Evolutionary conservation across 1,140 invertebrate genomes (phyloP), one percentile per base, ranked within the genome.

Genomic region (Anastrepha obliqua): DNA sequence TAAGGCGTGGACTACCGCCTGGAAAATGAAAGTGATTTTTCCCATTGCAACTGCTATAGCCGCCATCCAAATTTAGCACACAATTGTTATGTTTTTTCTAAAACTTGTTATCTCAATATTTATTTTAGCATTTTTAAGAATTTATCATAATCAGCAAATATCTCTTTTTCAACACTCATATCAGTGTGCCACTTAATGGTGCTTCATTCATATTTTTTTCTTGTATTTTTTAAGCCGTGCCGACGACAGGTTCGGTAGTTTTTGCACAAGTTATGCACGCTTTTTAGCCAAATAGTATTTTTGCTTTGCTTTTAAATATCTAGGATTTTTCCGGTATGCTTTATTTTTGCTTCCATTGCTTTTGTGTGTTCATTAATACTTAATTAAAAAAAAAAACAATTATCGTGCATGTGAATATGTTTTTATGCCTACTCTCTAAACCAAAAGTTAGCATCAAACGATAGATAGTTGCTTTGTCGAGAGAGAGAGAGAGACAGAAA

Each of bases 31-130:
- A 29, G 29, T 29, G 29, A 1, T 29, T 29, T 29, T 29, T 29
- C 29, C 29, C 29, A 29, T 1, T 29, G 29, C 29, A 29, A 29
- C 29, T 29, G 29, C 29, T 29, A 1, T 29, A 29, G 29, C 29
- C 29, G 1, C 29, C 29, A 29, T 29, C 29, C 29, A 29, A 29
- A 29, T 29, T 29, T 0, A 29, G 29, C 29, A 29, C 29, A 55
- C 51, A 55, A 55, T 55, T 55, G 29, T 55, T 55, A 55, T 55
- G 13, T 47, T 13, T 39, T 74, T 74, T 74, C 67, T 74, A 74
- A 74, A 74, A 74, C 67, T 74, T 74, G 42, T 74, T 74, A 74
- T 74, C 67, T 74, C 67, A 74, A 74, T 74, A n/a, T 74, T 74
- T 74, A 74, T 74, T 74, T 74, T 44, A 17, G 5, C 67, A 74